Evolutionary conservation across 1,140 invertebrate species (phyloP).

Genomic region (Aradophagus sp.): DNA sequence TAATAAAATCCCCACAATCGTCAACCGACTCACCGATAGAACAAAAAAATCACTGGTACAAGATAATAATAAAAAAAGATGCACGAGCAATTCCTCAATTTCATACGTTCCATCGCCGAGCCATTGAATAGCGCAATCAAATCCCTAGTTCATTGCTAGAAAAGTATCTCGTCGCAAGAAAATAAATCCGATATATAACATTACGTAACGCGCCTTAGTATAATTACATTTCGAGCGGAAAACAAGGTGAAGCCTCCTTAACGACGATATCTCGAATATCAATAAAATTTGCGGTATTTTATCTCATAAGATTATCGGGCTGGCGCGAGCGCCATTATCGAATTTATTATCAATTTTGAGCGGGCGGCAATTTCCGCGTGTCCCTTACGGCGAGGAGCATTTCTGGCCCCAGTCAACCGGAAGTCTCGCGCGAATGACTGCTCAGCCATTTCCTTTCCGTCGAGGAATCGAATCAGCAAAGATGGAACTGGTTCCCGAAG

Average conservation of each 20-base stretch:
- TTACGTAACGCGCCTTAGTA: slow-evolving; percentile 9
- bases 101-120: no score
- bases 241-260: slow-evolving; percentile 5
- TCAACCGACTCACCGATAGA: no score
- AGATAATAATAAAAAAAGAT: no score
- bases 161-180: neutral
- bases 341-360: slow-evolving; percentile 75
- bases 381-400: slow-evolving; percentile 63
- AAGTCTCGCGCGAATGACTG: slow-evolving; percentile 74
- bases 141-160: no score
- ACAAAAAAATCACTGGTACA: no score
- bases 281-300: slow-evolving; percentile 70
- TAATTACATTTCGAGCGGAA: slow-evolving; percentile 13
- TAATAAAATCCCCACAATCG: no score
- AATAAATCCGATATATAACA: slow-evolving; percentile 3
- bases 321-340: slow-evolving; percentile 61
- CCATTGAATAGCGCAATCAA: no score
- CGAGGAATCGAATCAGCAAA: slow-evolving; percentile 71
- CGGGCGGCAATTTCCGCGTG: slow-evolving; percentile 69
- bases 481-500: slow-evolving; percentile 51
- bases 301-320: slow-evolving; percentile 66
- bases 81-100: no score
- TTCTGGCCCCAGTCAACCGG: slow-evolving; percentile 69
- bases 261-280: slow-evolving; percentile 31
- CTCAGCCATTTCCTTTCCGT: slow-evolving; percentile 72